Base-by-base conservation (phyloP, 2,888 invertebrate species). In the Leucozona laternaria region DNA sequence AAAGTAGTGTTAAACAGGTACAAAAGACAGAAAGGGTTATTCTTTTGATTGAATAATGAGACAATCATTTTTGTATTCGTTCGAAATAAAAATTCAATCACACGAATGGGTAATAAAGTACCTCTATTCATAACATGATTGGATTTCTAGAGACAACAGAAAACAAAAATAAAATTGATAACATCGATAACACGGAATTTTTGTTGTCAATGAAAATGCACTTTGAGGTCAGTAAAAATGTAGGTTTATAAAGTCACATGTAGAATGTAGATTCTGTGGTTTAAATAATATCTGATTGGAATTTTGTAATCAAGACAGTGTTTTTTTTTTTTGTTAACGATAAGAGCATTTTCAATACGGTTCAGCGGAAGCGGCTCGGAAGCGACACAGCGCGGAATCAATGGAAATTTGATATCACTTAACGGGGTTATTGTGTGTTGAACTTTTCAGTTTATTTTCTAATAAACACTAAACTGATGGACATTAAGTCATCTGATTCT, bases 401-500 rank as follows among this genome's bases (percentile, higher is more conserved):
- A 64, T 28, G 50, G 15, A 15, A 57, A 53, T 53, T 71, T 64
- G 45, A 66, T 82, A 77, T 72, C 66, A 58, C 72, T 82, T 77
- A 77, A 66, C 72, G 66, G 72, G 48, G 64, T 72, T 58, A 57
- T 43, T 70, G 17, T 43, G 17, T 60, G 58, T 28, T 72, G 82
- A 66, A 66, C 72, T 77, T 20, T 66, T 58, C 45, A 73, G 1
- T 31, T 37, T 45, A 40, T 64, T 64, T 55, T 34, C 17, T 34
- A 50, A 50, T 31, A 37, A 68, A 31, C 6, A 34, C 0, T 34
- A 20, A 37, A 62, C 2, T 50, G n/a, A 37, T 76, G 40, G 22
- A 45, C 60, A 60, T 13, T 57, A 40, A 31, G 57, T 25, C 64
- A 31, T 53, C 31, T 57, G 40, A 10, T 34, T 45, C 34, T 45